Base-by-base conservation (phyloP, 2,888 invertebrate species). In the Theretra japonica region DNA sequence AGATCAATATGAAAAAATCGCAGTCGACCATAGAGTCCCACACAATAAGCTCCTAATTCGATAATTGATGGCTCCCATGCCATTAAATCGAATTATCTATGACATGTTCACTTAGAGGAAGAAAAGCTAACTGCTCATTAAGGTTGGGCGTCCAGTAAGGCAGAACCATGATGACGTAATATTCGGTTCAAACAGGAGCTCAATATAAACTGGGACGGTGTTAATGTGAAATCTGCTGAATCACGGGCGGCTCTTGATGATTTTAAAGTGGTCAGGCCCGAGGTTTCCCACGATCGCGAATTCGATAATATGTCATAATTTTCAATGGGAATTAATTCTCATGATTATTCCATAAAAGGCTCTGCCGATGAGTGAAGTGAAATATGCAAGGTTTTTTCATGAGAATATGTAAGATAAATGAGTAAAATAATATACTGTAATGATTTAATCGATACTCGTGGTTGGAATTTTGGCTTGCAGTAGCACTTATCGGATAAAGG, bases 1-100 rank as follows among this genome's bases (percentile, higher is more conserved):
- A 23, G 15, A 15, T 21, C 62, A 69, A n/a, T 56, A 5, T 1
- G 53, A 53, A 23, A 70, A 85, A 82, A 82, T 79, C 65, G 80
- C 81, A 76, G 74, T 72, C 71, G 73, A 74, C 76, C 77, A 80
- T 58, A 70, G 19, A 69, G 65, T 56, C 23, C 69, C 59, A 60
- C 50, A 72, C 60, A 79, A 80, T 75, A 79, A 80, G 81, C 84
- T 84, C 82, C 87, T 93, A 92, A 94, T 93, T 92, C 89, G 89
- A 91, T 94, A 93, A 94, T 94, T 92, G 91, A 85, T 83, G 85
- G 84, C 83, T 87, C 83, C 78, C 79, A 78, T 74, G 80, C 91
- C 91, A 93, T 93, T 91, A 94, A 91, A 94, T 91, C 86, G 89
- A 93, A 93, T 94, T 94, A 93, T 90, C 90, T 92, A 90, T 91